Evolutionary conservation across 30 jellyfish, hydroid and myxozoan genomes (phyloP).

Genomic region (Chrysaora quinquecirrha): DNA sequence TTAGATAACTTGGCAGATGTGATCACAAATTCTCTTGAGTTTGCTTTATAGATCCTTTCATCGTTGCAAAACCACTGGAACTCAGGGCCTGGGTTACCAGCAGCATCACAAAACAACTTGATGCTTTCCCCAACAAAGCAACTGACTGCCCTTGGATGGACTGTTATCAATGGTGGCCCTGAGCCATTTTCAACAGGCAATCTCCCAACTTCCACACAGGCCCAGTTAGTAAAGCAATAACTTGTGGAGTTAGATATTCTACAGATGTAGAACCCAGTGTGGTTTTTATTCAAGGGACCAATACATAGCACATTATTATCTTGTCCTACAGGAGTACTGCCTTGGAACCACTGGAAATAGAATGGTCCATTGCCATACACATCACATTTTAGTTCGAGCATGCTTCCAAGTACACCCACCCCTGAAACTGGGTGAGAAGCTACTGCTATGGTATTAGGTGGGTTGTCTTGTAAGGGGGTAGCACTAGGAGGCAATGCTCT

Average conservation of each 20-base stretch:
- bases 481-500: neutral
- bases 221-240: constrained; percentile 76
- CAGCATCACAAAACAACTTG: constrained; percentile 79
- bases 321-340: constrained; percentile 1
- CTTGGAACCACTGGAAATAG: constrained; percentile 81
- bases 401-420: constrained; percentile 47
- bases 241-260: constrained; percentile 63
- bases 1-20: constrained; percentile 27
- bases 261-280: constrained; percentile 76
- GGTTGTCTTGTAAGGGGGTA: neutral
- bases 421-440: constrained; percentile 51
- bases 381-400: constrained; percentile 39
- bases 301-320: constrained; percentile 31
- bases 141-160: constrained; percentile 73
- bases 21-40: constrained; percentile 38
- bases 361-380: constrained; percentile 73
- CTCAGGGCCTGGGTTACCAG: constrained; percentile 91
- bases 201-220: constrained; percentile 55
- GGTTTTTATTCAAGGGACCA: constrained; percentile 11
- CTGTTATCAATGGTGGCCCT: constrained; percentile 73
- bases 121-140: constrained; percentile 59
- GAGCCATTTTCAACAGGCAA: neutral
- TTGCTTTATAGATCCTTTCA: constrained; percentile 41
- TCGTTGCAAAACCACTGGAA: constrained; percentile 79
- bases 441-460: constrained; percentile 10